Percentiles rank a stretch among this genome's conserved stretches.
These are phyloP conservation scores for Rachycentron canadum DNA, from an alignment of 2,797 vertebrate species.

Conservation along the genomic window DNA sequence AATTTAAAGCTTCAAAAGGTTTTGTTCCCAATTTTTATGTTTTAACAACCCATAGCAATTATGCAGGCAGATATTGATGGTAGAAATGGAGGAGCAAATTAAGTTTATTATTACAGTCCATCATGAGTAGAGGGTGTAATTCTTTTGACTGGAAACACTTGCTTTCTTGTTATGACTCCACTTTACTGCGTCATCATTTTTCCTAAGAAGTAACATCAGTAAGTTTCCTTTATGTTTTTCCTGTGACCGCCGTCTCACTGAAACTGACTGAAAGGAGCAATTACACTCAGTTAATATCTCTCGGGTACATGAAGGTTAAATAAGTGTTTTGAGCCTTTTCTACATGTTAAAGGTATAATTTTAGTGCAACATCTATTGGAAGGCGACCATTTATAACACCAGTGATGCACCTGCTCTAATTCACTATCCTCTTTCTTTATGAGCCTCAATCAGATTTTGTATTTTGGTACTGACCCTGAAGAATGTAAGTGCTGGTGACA, in stretches of 20 bases:
- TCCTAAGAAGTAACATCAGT: neutral
- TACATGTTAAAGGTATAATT: conserved; percentile 47
- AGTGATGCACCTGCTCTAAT: conserved; percentile 33
- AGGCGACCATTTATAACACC: conserved; percentile 47
- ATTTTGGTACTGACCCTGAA: conserved; percentile 60
- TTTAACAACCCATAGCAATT: neutral
- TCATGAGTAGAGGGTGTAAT: neutral
- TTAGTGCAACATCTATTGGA: conserved; percentile 47
- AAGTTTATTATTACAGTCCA: neutral
- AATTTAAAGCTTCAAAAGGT: neutral
- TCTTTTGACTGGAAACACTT: neutral
- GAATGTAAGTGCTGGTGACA: conserved; percentile 11
- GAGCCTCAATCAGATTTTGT: conserved; percentile 46
- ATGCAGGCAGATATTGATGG: conserved; percentile 8
- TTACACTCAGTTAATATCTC: conserved; percentile 4
- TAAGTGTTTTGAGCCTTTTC: conserved; percentile 16
- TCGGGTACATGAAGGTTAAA: conserved; percentile 11
- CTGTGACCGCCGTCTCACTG: neutral
- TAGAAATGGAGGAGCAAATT: neutral
- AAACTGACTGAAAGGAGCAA: neutral
- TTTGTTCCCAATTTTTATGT: conserved; percentile 9
- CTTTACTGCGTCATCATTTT: neutral
- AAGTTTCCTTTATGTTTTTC: neutral
- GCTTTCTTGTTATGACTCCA: neutral
- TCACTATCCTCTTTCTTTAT: conserved; percentile 1